Conservation (phyloP, 2,888 invertebrate species). For the Campopleginae sp. region DNA sequence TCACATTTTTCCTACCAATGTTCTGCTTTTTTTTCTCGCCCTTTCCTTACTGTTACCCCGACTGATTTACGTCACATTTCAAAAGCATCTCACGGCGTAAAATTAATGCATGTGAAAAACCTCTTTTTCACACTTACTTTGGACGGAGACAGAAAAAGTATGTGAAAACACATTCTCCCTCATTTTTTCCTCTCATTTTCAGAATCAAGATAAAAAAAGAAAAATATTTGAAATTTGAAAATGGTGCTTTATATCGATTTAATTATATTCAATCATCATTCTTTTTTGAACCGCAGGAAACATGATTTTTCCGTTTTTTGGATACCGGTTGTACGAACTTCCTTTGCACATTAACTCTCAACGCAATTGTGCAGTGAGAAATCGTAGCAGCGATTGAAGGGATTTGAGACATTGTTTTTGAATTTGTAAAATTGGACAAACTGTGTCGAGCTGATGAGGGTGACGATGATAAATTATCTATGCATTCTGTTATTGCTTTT, state of each 20-base stretch:
- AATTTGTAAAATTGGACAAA: background rate
- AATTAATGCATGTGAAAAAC: background rate
- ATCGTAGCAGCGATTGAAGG: background rate
- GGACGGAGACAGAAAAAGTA: background rate
- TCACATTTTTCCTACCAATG: constrained; percentile 17
- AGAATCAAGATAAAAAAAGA: too few species aligned
- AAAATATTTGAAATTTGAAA: background rate
- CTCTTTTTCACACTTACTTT: background rate
- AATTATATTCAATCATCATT: background rate
- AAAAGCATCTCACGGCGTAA: background rate
- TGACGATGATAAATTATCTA: background rate
- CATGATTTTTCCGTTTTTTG: too few species aligned
- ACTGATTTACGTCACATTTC: constrained; percentile 15
- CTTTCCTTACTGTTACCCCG: background rate
- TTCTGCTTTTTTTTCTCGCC: background rate
- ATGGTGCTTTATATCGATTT: background rate
- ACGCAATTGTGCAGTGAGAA: too few species aligned
- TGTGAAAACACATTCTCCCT: background rate
- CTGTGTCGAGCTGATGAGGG: background rate
- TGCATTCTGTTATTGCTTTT: background rate
- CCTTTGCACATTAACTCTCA: too few species aligned
- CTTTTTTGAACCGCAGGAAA: too few species aligned
- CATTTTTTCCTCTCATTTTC: background rate
- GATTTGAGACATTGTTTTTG: background rate
- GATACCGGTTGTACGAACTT: too few species aligned